Evolutionary conservation across 2,888 invertebrate species (phyloP).

Genomic region (Bhutanitis thaidina): DNA sequence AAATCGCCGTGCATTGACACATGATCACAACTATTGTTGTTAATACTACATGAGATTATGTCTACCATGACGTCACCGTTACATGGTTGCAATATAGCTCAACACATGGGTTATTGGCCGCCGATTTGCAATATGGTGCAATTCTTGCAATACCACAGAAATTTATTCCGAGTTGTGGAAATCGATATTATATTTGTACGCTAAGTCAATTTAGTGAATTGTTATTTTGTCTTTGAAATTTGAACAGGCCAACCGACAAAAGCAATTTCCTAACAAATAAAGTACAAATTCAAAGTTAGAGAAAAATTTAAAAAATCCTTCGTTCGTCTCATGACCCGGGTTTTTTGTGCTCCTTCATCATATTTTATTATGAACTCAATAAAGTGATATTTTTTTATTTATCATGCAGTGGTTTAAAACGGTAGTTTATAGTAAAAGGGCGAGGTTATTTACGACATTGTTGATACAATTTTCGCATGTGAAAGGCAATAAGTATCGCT

Average conservation of each 20-base stretch:
- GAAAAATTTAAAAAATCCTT: conserved; percentile 11
- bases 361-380: neutral
- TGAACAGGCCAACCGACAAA: neutral
- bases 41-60: neutral
- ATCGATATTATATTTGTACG: conserved; percentile 14
- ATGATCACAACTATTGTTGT: neutral
- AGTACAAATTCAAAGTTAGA: neutral
- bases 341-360: neutral
- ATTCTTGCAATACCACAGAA: conserved; percentile 13
- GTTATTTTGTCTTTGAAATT: conserved; percentile 2
- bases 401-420: conserved; percentile 3
- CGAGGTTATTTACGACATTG: conserved; percentile 28
- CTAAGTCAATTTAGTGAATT: neutral
- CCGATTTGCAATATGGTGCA: conserved; percentile 1
- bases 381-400: neutral
- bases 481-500: conserved; percentile 22
- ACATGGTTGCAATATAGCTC: neutral
- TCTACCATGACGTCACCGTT: neutral
- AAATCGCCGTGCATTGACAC: too few species aligned
- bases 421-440: conserved; percentile 28
- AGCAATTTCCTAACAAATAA: conserved; percentile 1
- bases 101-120: conserved; percentile 12
- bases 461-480: conserved; percentile 26
- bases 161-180: conserved; percentile 4
- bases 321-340: neutral